These are phyloP conservation scores for Apantesis nais DNA, from an alignment of 2,888 invertebrate genomes.

Conservation along the genomic window DNA sequence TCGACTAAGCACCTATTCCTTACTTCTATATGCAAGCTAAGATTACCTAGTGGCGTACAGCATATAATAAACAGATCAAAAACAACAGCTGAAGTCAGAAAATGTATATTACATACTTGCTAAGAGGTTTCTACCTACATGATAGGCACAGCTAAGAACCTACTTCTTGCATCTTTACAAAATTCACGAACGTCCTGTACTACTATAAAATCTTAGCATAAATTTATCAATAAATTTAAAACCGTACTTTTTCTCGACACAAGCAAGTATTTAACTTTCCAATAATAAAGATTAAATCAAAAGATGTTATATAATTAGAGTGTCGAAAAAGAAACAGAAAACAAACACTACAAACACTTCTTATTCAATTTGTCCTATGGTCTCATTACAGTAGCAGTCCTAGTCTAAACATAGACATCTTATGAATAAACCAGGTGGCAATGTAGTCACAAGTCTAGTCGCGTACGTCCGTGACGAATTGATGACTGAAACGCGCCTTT, in stretches of 20 bases:
- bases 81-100: neutral
- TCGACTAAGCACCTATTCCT: neutral
- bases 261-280: neutral
- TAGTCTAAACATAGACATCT: conserved; percentile 34
- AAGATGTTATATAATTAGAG: neutral
- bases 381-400: neutral
- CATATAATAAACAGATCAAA: neutral
- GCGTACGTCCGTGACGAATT: conserved; percentile 45
- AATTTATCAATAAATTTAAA: neutral
- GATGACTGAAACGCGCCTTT: conserved; percentile 48
- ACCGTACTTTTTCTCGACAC: neutral
- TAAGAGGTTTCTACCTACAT: neutral
- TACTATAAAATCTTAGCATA: too few relatives aligned
- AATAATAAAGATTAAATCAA: neutral
- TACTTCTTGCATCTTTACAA: neutral
- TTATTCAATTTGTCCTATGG: neutral
- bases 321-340: neutral
- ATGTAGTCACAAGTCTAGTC: conserved; percentile 28
- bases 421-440: conserved; percentile 50
- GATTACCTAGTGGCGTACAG: neutral
- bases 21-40: neutral
- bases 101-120: neutral
- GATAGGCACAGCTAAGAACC: neutral
- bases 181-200: neutral
- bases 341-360: neutral